These are phyloP conservation scores for Ptychochromis oligacanthus DNA, from an alignment of 2,113 vertebrate species.

Conservation along the genomic window DNA sequence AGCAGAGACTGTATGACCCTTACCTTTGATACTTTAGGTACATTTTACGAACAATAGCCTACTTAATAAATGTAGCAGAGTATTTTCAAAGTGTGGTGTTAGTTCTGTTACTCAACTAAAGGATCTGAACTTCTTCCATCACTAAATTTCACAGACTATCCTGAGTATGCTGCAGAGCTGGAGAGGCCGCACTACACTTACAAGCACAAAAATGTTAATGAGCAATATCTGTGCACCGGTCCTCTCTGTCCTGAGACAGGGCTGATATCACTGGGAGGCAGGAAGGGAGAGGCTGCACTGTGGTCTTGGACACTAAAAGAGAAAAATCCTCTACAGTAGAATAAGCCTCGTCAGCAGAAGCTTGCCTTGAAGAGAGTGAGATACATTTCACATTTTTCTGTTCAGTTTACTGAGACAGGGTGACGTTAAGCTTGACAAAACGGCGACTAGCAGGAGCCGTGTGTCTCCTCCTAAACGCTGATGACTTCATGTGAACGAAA, in stretches of 20 bases:
- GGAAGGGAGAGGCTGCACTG: slow-evolving; percentile 3
- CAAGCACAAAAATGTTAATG: slow-evolving; percentile 61
- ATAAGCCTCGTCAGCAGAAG: slow-evolving; percentile 36
- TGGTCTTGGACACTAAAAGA: not conserved
- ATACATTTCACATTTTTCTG: slow-evolving; percentile 25
- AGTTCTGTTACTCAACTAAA: too few species aligned
- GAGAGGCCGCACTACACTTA: slow-evolving; percentile 26
- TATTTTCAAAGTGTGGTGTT: not conserved
- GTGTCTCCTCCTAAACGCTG: slow-evolving; percentile 30
- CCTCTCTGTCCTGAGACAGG: slow-evolving; percentile 36
- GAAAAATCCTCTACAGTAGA: slow-evolving; percentile 17
- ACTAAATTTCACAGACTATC: slow-evolving; percentile 2
- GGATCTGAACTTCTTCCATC: not conserved
- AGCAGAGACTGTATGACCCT: not conserved
- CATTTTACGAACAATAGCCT: not conserved
- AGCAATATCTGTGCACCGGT: slow-evolving; percentile 37
- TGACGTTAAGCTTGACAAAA: slow-evolving; percentile 48
- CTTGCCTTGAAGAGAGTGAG: slow-evolving; percentile 24
- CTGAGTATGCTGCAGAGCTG: slow-evolving; percentile 12
- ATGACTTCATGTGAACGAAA: slow-evolving; percentile 72
- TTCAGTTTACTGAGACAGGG: slow-evolving; percentile 1
- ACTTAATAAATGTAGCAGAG: not conserved
- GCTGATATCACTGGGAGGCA: slow-evolving; percentile 47
- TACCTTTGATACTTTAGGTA: not conserved
- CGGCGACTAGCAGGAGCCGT: slow-evolving; percentile 38